Conservation (phyloP, 1,140 invertebrate genomes). For the Rhyzopertha dominica region DNA sequence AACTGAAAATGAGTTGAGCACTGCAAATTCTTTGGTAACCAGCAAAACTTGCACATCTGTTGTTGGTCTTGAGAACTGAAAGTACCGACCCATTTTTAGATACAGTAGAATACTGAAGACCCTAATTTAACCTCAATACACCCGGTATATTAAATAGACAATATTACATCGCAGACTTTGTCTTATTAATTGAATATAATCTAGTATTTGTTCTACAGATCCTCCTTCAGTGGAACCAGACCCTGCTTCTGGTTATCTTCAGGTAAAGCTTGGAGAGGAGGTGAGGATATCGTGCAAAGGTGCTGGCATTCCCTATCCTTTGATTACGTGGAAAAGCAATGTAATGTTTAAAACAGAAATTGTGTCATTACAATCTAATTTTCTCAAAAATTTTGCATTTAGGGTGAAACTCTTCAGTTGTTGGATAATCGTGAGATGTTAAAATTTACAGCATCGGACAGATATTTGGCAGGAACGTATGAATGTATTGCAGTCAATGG, state of each 20-base stretch:
- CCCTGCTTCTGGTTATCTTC: slow-evolving; percentile 62
- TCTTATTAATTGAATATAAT: no score
- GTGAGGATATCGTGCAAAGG: slow-evolving; percentile 64
- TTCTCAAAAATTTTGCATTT: slow-evolving; percentile 21
- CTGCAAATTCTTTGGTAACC: no score
- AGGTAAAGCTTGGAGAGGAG: slow-evolving; percentile 64
- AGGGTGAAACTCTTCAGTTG: slow-evolving; percentile 59
- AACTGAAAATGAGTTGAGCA: no score
- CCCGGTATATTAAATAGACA: no score
- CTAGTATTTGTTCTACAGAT: slow-evolving; percentile 56
- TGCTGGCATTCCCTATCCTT: slow-evolving; percentile 61
- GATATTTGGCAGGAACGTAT: slow-evolving; percentile 62
- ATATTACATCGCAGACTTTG: no score
- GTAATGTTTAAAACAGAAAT: slow-evolving; percentile 41
- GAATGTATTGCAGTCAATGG: slow-evolving; percentile 68
- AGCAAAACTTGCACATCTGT: no score
- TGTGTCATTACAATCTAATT: background rate
- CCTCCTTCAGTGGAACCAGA: slow-evolving; percentile 60
- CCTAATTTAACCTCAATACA: no score
- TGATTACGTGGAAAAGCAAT: slow-evolving; percentile 64
- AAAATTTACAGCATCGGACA: slow-evolving; percentile 60
- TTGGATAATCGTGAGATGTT: slow-evolving; percentile 58
- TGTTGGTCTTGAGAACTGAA: no score
- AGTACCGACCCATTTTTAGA: no score
- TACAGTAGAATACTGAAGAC: no score